Percentiles rank a stretch among this genome's conserved stretches.
Evolutionary conservation across 2,888 invertebrate genomes (phyloP).

Genomic region (Athetis lepigone): DNA sequence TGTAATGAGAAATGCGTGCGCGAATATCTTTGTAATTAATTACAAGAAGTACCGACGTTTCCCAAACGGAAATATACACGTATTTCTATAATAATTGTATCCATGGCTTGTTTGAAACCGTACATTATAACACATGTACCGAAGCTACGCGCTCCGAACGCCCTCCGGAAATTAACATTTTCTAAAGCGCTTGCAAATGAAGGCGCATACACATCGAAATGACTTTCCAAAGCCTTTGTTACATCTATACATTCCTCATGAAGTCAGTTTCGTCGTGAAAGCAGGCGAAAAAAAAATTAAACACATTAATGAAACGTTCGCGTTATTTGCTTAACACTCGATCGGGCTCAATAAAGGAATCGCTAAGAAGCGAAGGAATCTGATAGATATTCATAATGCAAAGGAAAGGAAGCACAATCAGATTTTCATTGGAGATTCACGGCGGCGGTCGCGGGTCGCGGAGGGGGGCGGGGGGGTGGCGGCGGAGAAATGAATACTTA

Average conservation of each 20-base stretch:
- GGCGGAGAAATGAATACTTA: slow-evolving; percentile 87
- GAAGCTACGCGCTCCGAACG: slow-evolving; percentile 59
- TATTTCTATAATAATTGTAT: slow-evolving; percentile 57
- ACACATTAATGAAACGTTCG: slow-evolving; percentile 76
- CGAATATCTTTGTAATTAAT: slow-evolving; percentile 39
- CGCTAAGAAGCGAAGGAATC: slow-evolving; percentile 76
- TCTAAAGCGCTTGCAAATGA: slow-evolving; percentile 82
- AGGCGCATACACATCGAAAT: slow-evolving; percentile 77
- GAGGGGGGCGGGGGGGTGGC: slow-evolving; percentile 65
- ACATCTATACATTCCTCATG: slow-evolving; percentile 68
- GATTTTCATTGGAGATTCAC: slow-evolving; percentile 84
- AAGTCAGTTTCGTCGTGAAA: slow-evolving; percentile 64
- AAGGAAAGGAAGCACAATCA: slow-evolving; percentile 86
- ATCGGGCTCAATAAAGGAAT: slow-evolving; percentile 80
- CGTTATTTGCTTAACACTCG: slow-evolving; percentile 78
- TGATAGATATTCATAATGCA: slow-evolving; percentile 87
- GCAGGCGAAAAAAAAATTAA: slow-evolving; percentile 68
- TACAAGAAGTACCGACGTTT: slow-evolving; percentile 40
- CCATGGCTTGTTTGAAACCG: slow-evolving; percentile 53
- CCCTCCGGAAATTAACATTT: slow-evolving; percentile 83
- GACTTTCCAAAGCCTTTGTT: slow-evolving; percentile 78
- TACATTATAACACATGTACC: slow-evolving; percentile 56
- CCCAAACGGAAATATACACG: slow-evolving; percentile 49
- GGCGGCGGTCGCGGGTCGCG: slow-evolving; percentile 57
- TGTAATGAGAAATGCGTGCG: slow-evolving; percentile 45